A percentile compares a stretch with the other conserved stretches of the same genome.
Evolutionary conservation across 2,888 invertebrate genomes (phyloP).

Genomic region (Coronaproctus castanopsis): DNA sequence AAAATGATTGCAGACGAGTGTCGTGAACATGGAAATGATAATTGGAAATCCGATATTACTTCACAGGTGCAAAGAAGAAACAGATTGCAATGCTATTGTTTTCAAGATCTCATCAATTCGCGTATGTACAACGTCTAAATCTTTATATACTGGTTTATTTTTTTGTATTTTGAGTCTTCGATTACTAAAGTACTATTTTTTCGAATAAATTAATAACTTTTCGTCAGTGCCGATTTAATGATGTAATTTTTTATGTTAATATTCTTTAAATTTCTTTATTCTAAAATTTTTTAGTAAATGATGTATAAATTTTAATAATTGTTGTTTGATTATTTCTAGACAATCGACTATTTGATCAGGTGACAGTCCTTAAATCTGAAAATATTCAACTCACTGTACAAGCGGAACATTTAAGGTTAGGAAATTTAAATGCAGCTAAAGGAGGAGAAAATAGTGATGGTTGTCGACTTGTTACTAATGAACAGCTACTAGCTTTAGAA

Average conservation of each 20-base stretch:
- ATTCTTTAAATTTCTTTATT: too few relatives aligned
- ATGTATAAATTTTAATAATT: too few relatives aligned
- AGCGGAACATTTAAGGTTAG: constrained; percentile 53
- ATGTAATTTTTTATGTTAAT: too few relatives aligned
- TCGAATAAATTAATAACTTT: too few relatives aligned
- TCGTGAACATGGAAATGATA: constrained; percentile 2
- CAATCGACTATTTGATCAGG: constrained; percentile 65
- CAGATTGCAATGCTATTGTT: constrained; percentile 45
- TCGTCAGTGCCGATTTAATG: too few relatives aligned
- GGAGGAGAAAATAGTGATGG: constrained; percentile 23
- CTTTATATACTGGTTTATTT: not conserved
- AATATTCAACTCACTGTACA: constrained; percentile 68
- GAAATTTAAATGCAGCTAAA: constrained; percentile 24
- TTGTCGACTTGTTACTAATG: constrained; percentile 26
- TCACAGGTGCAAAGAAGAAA: constrained; percentile 50
- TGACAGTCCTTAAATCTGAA: constrained; percentile 56
- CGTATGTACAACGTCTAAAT: constrained; percentile 38
- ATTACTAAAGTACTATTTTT: not conserved
- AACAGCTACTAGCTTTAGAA: constrained; percentile 52
- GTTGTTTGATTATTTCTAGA: constrained; percentile 37
- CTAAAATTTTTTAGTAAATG: too few relatives aligned
- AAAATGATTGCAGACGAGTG: not conserved
- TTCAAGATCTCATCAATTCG: constrained; percentile 53
- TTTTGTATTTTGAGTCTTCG: not conserved
- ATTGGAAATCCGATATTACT: constrained; percentile 52